phyloP scores from a whole-genome alignment of 2,113 vertebrate genomes.

The Solea senegalensis region DNA sequence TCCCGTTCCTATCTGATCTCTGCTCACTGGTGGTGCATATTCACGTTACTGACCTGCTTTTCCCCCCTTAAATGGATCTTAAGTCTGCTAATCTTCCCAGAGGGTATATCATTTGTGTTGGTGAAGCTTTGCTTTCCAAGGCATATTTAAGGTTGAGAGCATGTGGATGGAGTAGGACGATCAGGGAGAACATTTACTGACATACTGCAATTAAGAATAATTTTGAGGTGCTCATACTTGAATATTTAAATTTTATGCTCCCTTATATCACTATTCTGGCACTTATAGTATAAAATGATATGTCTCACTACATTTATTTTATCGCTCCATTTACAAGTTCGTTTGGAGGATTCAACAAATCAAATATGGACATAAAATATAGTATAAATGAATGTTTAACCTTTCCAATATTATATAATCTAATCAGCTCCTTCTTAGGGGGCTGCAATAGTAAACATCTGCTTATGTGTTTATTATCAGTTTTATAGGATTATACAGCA shows the following conservation, averaged over 20 bases:
- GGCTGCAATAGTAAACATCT: too few species aligned
- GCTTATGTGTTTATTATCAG: too few species aligned
- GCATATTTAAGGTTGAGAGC: conserved; percentile 8
- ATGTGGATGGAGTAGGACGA: neutral
- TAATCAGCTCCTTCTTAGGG: too few species aligned
- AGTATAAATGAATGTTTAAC: too few species aligned
- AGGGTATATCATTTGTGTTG: conserved; percentile 21
- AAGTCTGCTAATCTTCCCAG: conserved; percentile 37
- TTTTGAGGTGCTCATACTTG: neutral
- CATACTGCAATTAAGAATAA: neutral
- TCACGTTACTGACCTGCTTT: conserved; percentile 63
- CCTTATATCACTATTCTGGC: neutral
- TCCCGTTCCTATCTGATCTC: conserved; percentile 48
- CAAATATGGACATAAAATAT: too few species aligned
- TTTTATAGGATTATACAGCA: too few species aligned
- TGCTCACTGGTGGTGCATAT: conserved; percentile 26
- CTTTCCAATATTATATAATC: too few species aligned
- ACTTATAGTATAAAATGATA: too few species aligned
- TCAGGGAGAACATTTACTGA: conserved; percentile 1
- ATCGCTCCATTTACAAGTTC: neutral
- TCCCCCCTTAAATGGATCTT: conserved; percentile 18
- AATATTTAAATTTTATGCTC: neutral
- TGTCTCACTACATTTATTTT: neutral
- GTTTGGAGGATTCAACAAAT: neutral
- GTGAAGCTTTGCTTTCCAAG: conserved; percentile 24